Conservation (phyloP, 2,888 invertebrate genomes). For the Lasioglossum malachurum region DNA sequence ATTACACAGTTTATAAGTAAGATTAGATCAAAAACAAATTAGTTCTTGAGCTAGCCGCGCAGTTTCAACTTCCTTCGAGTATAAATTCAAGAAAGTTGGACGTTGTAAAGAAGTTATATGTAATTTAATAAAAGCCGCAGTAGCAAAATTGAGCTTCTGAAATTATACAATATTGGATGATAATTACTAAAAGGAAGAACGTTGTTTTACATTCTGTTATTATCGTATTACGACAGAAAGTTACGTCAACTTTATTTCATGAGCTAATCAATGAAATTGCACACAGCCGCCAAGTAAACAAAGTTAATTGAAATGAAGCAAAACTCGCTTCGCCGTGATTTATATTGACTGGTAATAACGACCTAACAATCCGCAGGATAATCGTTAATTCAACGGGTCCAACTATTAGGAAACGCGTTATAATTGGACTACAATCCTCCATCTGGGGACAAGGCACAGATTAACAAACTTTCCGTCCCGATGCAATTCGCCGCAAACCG, state of each 20-base stretch:
- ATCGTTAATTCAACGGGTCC: not conserved
- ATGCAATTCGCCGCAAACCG: not conserved
- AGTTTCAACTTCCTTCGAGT: not conserved
- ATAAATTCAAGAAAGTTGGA: not conserved
- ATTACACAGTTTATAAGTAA: not conserved
- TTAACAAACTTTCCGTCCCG: not conserved
- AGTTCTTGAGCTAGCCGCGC: no score
- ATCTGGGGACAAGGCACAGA: not conserved
- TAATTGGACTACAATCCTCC: not conserved
- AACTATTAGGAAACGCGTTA: not conserved
- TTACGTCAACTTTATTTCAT: not conserved
- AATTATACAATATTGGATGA: not conserved
- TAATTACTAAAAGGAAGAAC: not conserved
- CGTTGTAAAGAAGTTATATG: not conserved
- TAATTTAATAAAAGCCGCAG: not conserved
- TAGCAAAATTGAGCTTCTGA: not conserved
- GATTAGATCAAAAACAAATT: slow-evolving; percentile 1
- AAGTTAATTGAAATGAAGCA: not conserved
- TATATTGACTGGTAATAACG: not conserved
- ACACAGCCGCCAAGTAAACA: not conserved
- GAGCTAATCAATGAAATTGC: not conserved
- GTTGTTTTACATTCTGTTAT: not conserved
- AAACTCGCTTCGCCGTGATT: not conserved
- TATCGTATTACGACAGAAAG: not conserved
- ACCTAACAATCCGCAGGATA: not conserved